Percentiles rank a stretch among this genome's conserved stretches.
These are phyloP conservation scores for Enteromius radiatus DNA, from an alignment of 2,797 vertebrate species.

Conservation along the genomic window DNA sequence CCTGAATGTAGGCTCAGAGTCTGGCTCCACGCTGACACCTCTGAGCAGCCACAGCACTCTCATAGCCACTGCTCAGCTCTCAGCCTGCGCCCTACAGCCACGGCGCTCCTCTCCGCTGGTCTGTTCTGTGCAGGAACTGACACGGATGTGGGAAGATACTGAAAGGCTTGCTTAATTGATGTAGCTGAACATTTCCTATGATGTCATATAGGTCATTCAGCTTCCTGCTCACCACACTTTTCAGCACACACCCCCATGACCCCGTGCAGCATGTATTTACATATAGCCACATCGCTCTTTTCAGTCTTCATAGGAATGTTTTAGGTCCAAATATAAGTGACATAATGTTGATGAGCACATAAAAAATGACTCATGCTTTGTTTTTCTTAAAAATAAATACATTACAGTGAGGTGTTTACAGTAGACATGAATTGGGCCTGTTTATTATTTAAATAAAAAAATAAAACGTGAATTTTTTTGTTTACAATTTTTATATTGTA, in stretches of 20 bases:
- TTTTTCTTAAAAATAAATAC: too few relatives aligned
- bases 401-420: not conserved
- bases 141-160: not conserved
- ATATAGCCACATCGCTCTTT: constrained; percentile 16
- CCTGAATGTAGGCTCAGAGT: constrained; percentile 62
- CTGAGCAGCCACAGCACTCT: constrained; percentile 47
- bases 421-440: not conserved
- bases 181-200: constrained; percentile 15
- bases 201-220: constrained; percentile 1
- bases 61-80: constrained; percentile 44
- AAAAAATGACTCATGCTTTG: not conserved
- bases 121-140: constrained; percentile 39
- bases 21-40: constrained; percentile 65
- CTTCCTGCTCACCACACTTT: constrained; percentile 3
- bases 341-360: not conserved
- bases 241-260: constrained; percentile 18
- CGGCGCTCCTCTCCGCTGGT: constrained; percentile 28
- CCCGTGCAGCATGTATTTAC: not conserved
- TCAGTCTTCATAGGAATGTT: not conserved
- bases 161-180: constrained; percentile 28
- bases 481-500: too few relatives aligned
- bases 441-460: too few relatives aligned
- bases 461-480: too few relatives aligned
- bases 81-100: constrained; percentile 6
- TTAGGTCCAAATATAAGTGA: not conserved